A percentile compares a stretch with the other conserved stretches of the same genome.
phyloP scores from a whole-genome alignment of 2,113 vertebrate species.

The Polypterus senegalus region DNA sequence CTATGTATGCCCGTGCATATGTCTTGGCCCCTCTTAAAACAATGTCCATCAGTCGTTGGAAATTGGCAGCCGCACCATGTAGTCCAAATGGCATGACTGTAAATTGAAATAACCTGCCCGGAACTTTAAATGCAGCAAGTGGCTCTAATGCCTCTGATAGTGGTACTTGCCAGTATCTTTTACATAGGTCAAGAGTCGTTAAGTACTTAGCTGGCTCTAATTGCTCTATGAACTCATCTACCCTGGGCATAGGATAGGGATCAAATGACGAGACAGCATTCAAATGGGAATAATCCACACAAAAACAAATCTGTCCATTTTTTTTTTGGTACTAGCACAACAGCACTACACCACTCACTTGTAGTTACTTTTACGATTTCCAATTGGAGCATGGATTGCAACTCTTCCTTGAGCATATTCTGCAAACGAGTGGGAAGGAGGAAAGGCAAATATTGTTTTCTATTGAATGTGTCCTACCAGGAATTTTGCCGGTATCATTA shows the following conservation, averaged over 20 bases:
- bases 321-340: background rate
- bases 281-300: background rate
- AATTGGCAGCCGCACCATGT: too few species aligned
- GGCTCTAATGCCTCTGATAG: background rate
- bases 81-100: too few species aligned
- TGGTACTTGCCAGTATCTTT: background rate
- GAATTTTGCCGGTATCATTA: background rate
- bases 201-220: background rate
- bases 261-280: background rate
- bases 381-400: background rate
- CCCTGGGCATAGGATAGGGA: background rate
- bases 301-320: background rate
- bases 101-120: too few species aligned
- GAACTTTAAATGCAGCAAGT: too few species aligned
- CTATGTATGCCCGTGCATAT: too few species aligned
- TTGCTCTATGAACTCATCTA: background rate
- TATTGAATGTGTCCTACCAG: background rate
- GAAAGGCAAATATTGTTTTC: background rate
- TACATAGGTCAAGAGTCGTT: background rate
- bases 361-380: background rate
- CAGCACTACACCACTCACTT: background rate
- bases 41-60: too few species aligned
- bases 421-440: background rate
- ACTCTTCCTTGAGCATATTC: background rate
- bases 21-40: too few species aligned